Evolutionary conservation across 2,797 vertebrate species (phyloP), one percentile per base, ranked within the genome.

Genomic region (Clarias platycephalus): DNA sequence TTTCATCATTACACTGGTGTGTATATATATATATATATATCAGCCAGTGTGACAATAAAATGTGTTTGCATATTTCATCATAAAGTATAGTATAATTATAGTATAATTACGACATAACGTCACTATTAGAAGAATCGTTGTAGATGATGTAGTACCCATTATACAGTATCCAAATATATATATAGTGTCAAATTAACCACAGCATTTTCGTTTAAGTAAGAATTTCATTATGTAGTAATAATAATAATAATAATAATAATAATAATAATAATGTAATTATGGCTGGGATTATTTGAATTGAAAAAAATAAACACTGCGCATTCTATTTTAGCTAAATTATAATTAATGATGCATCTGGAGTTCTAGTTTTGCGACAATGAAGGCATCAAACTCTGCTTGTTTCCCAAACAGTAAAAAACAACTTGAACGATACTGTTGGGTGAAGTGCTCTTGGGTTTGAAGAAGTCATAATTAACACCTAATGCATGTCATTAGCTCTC

Each of bases 381-480:
- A 62, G 26, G 12, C 40, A 79, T 44, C 3, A 18, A n/a, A 66
- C 66, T 64, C 49, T 40, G n/a, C 4, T 49, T 49, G 16, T 20
- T 66, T 62, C 37, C 8, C n/a, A 10, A 28, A 40, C 13, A 28
- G 24, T 57, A 76, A 53, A 74, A n/a, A 37, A 77, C 9, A 24
- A 60, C 10, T 40, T 40, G 1, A 79, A 28, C 24, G 77, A 79
- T 63, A 63, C 24, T 79, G 37, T 60, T 44, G 13, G 57, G 34
- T 20, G 37, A 79, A 63, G 77, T 26, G 75, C 20, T 24, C 34
- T 82, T 55, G 76, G 87, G 79, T 82, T 80, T 62, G 31, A 74
- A 83, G 80, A 76, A 83, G 83, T 84, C 80, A 66, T 80, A 67
- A 57, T 78, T 78, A 83, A 85, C 64, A 81, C 10, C 70, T 74